A percentile compares a stretch with the other conserved stretches of the same genome.
These are phyloP conservation scores for Spicauda simplicius DNA, from an alignment of 2,888 invertebrate genomes.

Conservation along the genomic window DNA sequence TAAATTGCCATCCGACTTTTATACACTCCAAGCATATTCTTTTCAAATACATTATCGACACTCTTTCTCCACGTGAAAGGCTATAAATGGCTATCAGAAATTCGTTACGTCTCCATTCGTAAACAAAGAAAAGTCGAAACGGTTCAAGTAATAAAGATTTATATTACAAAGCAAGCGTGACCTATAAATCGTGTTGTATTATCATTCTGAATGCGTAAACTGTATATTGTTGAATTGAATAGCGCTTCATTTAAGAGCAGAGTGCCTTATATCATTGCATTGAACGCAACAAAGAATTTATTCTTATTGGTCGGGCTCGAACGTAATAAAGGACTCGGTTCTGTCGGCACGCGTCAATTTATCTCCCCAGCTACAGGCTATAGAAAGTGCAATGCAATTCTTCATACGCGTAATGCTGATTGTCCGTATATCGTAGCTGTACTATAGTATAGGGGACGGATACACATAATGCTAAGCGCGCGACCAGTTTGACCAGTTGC, in stretches of 20 bases:
- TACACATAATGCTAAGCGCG: slow-evolving; percentile 46
- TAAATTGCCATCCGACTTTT: background rate
- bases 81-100: background rate
- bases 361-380: slow-evolving; percentile 22
- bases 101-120: background rate
- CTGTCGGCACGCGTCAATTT: slow-evolving; percentile 29
- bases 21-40: background rate
- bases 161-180: slow-evolving; percentile 12
- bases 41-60: background rate
- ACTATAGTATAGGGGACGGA: slow-evolving; percentile 25
- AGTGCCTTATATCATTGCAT: slow-evolving; percentile 7
- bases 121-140: slow-evolving; percentile 2
- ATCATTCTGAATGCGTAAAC: slow-evolving; percentile 16
- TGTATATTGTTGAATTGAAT: slow-evolving; percentile 10
- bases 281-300: slow-evolving; percentile 24
- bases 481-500: slow-evolving; percentile 61
- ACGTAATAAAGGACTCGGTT: slow-evolving; percentile 5
- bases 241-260: slow-evolving; percentile 7
- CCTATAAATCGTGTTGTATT: slow-evolving; percentile 13
- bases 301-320: slow-evolving; percentile 2
- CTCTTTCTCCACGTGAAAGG: background rate
- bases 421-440: background rate
- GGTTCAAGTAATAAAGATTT: background rate
- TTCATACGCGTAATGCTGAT: slow-evolving; percentile 2
- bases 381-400: slow-evolving; percentile 28